Evolutionary conservation across 1,140 invertebrate species (phyloP).

Genomic region (Lethrus apterus): DNA sequence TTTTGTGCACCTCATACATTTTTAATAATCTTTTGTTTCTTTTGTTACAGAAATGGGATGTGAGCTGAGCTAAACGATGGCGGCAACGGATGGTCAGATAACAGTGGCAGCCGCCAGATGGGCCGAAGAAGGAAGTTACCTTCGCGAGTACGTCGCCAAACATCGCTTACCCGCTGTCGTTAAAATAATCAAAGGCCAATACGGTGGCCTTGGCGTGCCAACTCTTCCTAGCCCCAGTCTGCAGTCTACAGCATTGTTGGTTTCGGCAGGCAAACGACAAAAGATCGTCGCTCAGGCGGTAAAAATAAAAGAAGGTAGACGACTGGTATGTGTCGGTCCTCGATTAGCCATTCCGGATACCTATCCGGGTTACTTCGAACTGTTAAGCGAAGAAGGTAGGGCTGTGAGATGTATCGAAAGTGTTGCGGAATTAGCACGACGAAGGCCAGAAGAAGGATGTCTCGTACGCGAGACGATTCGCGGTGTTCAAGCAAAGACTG

Average conservation of each 20-base stretch:
- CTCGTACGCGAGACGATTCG: conserved; percentile 81
- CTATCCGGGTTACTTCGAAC: conserved; percentile 88
- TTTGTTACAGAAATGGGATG: conserved; percentile 33
- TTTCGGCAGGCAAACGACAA: conserved; percentile 72
- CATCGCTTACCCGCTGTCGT: conserved; percentile 74
- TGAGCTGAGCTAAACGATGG: conserved; percentile 50
- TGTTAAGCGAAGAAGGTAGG: conserved; percentile 86
- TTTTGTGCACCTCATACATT: background rate
- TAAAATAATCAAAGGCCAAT: conserved; percentile 88
- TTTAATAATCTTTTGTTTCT: conserved; percentile 7
- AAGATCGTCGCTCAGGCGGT: conserved; percentile 86
- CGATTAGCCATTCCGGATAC: conserved; percentile 82
- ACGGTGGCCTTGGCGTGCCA: conserved; percentile 78
- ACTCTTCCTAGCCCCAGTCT: conserved; percentile 74
- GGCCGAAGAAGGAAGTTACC: conserved; percentile 69
- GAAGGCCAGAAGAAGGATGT: conserved; percentile 67
- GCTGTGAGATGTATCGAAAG: conserved; percentile 83
- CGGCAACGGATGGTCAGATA: conserved; percentile 77
- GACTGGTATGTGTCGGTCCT: conserved; percentile 70
- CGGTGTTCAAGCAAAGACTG: conserved; percentile 64
- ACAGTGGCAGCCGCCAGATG: conserved; percentile 76
- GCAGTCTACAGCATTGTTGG: conserved; percentile 74
- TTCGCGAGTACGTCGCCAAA: conserved; percentile 73
- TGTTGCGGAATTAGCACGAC: conserved; percentile 70
- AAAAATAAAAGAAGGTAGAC: conserved; percentile 78